Conservation (phyloP, 37 sponge, comb jelly and placozoan genomes). For the Bolinopsis microptera region DNA sequence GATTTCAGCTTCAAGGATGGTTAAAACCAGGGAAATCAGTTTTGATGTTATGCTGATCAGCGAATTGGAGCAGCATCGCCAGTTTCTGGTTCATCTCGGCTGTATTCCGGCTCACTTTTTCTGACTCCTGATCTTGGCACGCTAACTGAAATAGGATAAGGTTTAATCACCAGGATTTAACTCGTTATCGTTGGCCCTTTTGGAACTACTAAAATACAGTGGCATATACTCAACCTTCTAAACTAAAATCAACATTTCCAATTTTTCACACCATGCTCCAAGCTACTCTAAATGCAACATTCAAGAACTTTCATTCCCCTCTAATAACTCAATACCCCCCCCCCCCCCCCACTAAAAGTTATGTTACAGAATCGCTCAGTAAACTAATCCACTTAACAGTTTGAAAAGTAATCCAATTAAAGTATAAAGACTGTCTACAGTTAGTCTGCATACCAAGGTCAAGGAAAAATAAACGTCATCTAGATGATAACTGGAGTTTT, state of each 20-base stretch:
- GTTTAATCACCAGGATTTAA: no score
- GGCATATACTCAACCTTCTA: no score
- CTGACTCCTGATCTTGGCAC: not conserved
- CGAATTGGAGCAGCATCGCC: not conserved
- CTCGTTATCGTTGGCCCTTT: no score
- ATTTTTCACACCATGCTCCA: no score
- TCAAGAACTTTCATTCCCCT: no score
- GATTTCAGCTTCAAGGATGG: no score
- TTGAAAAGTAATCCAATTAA: not conserved
- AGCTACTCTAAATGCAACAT: no score
- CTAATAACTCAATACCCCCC: no score
- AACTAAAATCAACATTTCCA: no score
- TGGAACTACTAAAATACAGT: no score
- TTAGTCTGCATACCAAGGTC: not conserved
- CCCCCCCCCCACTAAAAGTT: no score
- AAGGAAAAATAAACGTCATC: not conserved
- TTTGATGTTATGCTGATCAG: not conserved
- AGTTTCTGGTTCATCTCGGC: slow-evolving; percentile 3
- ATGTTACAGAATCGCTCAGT: not conserved
- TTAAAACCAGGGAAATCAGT: not conserved
- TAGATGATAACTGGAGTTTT: not conserved
- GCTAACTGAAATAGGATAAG: not conserved
- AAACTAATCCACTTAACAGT: not conserved
- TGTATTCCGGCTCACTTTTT: not conserved
- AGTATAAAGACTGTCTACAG: not conserved